Conservation (phyloP, 2,113 vertebrate species). For the Notarius lentiginosus region DNA sequence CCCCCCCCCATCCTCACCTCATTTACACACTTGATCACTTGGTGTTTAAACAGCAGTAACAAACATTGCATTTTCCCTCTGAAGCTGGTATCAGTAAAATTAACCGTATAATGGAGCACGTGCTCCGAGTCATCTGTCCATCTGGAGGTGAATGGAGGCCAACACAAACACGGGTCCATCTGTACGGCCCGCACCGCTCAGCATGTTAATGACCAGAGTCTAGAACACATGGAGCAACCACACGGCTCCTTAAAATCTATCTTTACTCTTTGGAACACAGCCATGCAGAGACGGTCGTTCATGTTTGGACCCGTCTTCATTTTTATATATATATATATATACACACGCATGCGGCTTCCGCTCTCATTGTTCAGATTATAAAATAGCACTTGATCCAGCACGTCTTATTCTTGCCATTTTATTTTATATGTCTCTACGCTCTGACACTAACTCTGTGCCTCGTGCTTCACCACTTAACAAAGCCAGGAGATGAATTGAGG, state of each 20-base stretch:
- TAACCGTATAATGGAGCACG: conserved; percentile 18
- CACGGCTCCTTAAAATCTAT: background rate
- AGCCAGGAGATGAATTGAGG: background rate
- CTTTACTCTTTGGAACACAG: background rate
- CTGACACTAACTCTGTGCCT: background rate
- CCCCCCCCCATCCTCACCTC: background rate
- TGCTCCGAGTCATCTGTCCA: conserved; percentile 20
- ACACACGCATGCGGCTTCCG: too few relatives aligned
- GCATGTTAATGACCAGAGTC: conserved; percentile 35
- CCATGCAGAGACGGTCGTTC: background rate
- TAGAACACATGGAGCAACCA: conserved; percentile 18
- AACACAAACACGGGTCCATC: conserved; percentile 39
- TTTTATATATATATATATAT: too few relatives aligned
- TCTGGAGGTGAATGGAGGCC: conserved; percentile 35
- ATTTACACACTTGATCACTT: background rate
- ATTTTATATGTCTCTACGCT: background rate
- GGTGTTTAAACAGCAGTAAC: conserved; percentile 7
- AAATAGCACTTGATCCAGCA: background rate
- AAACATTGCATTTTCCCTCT: conserved; percentile 4
- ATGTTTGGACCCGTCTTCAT: background rate
- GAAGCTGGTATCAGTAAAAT: conserved; percentile 4
- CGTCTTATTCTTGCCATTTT: background rate
- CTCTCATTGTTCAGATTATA: background rate
- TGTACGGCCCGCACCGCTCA: conserved; percentile 40
- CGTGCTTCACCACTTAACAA: background rate